Evolutionary conservation across 2,888 invertebrate genomes (phyloP).

Genomic region (Malachius bipustulatus): DNA sequence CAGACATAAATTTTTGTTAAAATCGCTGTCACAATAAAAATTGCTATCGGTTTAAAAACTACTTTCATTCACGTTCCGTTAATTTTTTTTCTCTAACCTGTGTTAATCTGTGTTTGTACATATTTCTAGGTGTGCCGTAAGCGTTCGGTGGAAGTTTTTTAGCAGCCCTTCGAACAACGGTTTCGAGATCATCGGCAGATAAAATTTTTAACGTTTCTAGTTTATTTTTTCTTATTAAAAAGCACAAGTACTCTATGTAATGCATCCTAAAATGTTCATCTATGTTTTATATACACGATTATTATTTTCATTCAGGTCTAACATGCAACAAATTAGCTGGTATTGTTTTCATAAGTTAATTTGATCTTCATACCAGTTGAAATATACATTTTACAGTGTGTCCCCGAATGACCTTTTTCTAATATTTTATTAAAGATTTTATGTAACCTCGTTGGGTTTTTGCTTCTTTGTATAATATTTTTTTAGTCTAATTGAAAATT

Average conservation of each 20-base stretch:
- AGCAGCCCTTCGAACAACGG: constrained; percentile 62
- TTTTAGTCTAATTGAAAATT: no score
- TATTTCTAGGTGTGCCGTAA: constrained; percentile 57
- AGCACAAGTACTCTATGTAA: constrained; percentile 81
- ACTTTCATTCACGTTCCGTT: not conserved
- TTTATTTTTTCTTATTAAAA: constrained; percentile 54
- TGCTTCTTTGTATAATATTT: no score
- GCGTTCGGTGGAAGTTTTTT: constrained; percentile 62
- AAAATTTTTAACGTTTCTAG: constrained; percentile 71
- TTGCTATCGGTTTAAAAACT: no score
- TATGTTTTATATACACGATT: no score
- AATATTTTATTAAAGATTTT: no score
- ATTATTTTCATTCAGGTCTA: no score
- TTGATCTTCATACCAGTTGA: no score
- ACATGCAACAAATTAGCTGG: no score
- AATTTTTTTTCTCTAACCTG: constrained; percentile 40
- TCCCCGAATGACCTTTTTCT: no score
- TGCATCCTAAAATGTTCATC: constrained; percentile 56
- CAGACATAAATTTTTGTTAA: constrained; percentile 6
- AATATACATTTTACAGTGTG: no score
- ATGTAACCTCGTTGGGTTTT: no score
- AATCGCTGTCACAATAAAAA: not conserved
- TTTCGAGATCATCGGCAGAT: constrained; percentile 70
- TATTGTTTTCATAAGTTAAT: no score
- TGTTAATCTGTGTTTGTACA: constrained; percentile 49